Evolutionary conservation across 2,113 vertebrate genomes (phyloP), one percentile per base, ranked within the genome.

Genomic region (Bombycilla garrulus): DNA sequence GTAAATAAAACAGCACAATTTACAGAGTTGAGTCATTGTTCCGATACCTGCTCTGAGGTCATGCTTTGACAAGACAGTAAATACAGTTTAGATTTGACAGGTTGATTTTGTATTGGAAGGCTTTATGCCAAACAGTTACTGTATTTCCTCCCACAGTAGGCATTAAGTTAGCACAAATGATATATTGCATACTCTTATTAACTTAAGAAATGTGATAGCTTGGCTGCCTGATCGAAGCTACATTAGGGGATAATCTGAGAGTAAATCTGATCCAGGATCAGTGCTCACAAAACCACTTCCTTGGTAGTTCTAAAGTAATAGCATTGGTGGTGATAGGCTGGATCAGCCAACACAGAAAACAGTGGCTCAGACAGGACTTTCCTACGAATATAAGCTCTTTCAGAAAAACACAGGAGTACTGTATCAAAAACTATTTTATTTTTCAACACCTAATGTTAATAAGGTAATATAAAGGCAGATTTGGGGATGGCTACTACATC

Each of bases 131-230:
- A 93, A 77, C 2, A 82, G 57, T 67, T 88, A 56, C 90, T 72
- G 61, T 73, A 79, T 50, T 76, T 83, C 82, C 62, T 82, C 38
- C 74, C 71, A 85, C 81, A 70, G 38, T 1, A 92, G 45, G 45
- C 79, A 93, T 65, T 77, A 90, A 85, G 88, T 65, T 70, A 80
- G 74, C 0, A 0, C 66, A 94, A 88, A 77, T 73, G 35, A 90
- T 47, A 66, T 25, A 92, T 8, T 80, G 36, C 24, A 38, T 54
- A 33, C 92, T 76, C 65, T 69, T 86, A 93, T 66, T 82, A 93
- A 91, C 77, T 92, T 71, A 66, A 92, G 90, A 92, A 93, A 93
- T 44, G 33, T n/a, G 50, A 94, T 92, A 70, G 74, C 50, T 77
- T 51, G 74, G 92, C 74, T 90, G 62, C 48, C 82, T 82, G 79